Evolutionary conservation across 30 jellyfish, hydroid and myxozoan species (phyloP).

Genomic region (Nemopilema nomurai): DNA sequence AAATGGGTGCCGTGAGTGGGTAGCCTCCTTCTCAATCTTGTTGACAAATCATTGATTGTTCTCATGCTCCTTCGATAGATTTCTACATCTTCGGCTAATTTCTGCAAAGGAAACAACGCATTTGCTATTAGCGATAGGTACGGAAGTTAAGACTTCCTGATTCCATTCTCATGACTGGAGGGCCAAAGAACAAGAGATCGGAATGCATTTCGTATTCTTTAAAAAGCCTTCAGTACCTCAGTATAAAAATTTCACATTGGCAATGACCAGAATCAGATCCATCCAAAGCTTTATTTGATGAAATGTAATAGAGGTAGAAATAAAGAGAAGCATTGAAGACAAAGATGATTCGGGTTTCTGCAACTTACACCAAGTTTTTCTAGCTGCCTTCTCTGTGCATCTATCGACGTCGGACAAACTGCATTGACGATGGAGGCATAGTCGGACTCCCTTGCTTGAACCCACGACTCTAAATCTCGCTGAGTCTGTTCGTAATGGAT

Average conservation of each 20-base stretch:
- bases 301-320: no score
- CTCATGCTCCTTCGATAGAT: conserved; percentile 34
- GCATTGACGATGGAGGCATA: conserved; percentile 37
- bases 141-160: no score
- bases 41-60: conserved; percentile 28
- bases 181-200: no score
- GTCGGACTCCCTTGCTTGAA: conserved; percentile 74
- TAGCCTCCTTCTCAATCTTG: conserved; percentile 3
- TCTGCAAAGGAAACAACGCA: not conserved
- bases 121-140: not conserved
- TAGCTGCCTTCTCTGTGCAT: conserved; percentile 34
- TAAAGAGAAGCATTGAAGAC: no score
- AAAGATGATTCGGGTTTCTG: not conserved
- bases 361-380: conserved; percentile 55
- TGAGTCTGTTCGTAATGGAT: conserved; percentile 73
- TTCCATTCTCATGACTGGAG: no score
- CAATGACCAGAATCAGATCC: no score
- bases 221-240: not conserved
- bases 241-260: not conserved
- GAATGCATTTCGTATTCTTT: no score
- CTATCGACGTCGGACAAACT: conserved; percentile 1
- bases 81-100: conserved; percentile 40
- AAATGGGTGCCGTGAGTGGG: conserved; percentile 12
- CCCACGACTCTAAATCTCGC: conserved; percentile 75
- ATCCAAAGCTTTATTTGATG: no score